These are phyloP conservation scores for Falco punctatus DNA, from an alignment of 2,113 vertebrate species.

Conservation along the genomic window DNA sequence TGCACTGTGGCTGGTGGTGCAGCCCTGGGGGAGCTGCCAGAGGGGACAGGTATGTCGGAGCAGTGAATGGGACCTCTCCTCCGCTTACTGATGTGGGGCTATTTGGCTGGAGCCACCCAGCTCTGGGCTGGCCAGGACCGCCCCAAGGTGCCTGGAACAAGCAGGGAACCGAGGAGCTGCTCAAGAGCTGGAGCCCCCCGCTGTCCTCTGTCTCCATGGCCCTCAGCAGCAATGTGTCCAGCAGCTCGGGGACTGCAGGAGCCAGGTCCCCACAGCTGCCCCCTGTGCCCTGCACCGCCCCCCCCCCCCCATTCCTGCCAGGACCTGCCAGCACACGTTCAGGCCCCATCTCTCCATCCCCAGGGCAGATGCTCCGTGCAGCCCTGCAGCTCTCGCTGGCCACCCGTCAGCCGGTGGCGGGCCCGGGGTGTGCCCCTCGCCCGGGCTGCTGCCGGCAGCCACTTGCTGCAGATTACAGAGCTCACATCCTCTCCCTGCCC, in stretches of 20 bases:
- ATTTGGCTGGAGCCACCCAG: background rate
- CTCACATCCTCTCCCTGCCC: constrained; percentile 55
- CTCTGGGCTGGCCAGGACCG: background rate
- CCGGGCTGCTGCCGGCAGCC: background rate
- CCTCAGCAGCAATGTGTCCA: background rate
- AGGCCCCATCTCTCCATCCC: background rate
- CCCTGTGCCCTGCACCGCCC: too few species aligned
- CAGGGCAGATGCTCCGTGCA: background rate
- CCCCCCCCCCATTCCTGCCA: background rate
- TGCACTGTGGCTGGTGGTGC: background rate
- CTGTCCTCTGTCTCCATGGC: background rate
- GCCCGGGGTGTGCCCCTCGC: background rate
- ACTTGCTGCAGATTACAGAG: constrained; percentile 32
- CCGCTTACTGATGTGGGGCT: background rate
- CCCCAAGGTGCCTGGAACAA: background rate
- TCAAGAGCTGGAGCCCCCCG: background rate
- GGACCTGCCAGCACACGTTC: background rate
- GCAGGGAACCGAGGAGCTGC: background rate
- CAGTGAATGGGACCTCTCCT: background rate
- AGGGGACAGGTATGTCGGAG: background rate
- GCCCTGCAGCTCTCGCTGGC: background rate
- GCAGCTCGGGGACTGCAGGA: background rate
- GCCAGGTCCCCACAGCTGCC: background rate
- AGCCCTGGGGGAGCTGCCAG: background rate
- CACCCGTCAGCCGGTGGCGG: background rate